Conservation (phyloP, 2,888 invertebrate species). For the Eretmocerus hayati region DNA sequence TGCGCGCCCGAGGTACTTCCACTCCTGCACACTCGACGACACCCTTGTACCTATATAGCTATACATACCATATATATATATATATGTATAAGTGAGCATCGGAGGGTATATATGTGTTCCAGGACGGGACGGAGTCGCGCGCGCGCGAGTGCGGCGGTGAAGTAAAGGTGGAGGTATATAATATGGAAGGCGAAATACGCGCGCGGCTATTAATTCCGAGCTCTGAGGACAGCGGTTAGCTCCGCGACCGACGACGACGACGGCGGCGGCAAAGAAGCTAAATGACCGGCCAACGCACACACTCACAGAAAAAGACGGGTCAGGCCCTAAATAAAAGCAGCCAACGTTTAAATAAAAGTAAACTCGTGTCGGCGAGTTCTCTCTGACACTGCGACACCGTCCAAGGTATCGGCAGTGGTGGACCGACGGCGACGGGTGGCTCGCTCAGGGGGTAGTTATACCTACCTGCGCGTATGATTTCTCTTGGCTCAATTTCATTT, state of each 20-base stretch:
- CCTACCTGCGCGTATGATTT: neutral
- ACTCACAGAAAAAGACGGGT: too few species aligned
- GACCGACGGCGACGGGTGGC: neutral
- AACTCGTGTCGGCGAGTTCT: conserved; percentile 40
- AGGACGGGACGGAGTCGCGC: too few species aligned
- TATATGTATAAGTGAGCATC: neutral
- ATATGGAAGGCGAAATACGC: conserved; percentile 31
- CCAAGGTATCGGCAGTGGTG: too few species aligned
- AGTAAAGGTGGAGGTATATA: neutral
- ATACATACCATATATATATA: too few species aligned
- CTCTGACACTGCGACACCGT: too few species aligned
- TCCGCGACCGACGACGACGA: neutral
- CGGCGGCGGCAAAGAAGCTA: conserved; percentile 33
- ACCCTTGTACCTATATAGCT: too few species aligned
- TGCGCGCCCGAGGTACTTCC: too few species aligned
- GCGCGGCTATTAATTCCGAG: conserved; percentile 42
- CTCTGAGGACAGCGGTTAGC: conserved; percentile 16
- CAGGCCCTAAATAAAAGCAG: conserved; percentile 45
- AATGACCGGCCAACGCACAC: too few species aligned
- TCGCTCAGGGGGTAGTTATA: neutral
- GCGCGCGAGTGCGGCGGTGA: too few species aligned
- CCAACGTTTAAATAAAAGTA: conserved; percentile 46
- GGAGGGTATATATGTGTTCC: too few species aligned
- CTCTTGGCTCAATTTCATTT: conserved; percentile 4
- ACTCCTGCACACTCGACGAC: too few species aligned